Evolutionary conservation across 2,888 invertebrate genomes (phyloP).

Genomic region (Sminthurinus aureus): DNA sequence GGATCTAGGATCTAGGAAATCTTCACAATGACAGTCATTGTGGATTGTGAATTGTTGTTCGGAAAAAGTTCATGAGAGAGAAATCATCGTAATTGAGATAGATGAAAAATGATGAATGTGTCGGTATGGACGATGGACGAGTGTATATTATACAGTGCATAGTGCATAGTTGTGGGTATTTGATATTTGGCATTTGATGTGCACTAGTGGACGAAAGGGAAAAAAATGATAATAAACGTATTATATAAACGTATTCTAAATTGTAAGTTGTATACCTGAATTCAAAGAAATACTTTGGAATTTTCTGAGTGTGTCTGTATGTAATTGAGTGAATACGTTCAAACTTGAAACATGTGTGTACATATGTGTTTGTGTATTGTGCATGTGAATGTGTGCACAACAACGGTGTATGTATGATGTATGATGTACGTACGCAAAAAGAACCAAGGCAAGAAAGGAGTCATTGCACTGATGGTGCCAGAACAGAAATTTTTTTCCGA

Average conservation of each 20-base stretch:
- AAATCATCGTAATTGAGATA: too few species aligned
- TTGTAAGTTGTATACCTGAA: not conserved
- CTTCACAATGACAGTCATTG: constrained; percentile 35
- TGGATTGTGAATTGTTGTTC: not conserved
- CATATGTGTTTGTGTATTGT: not conserved
- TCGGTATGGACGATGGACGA: not conserved
- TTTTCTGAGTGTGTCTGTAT: constrained; percentile 17
- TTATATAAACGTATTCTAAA: not conserved
- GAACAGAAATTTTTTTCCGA: constrained; percentile 50
- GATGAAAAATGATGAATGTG: too few species aligned
- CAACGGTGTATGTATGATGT: not conserved
- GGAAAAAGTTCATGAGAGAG: too few species aligned
- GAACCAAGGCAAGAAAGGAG: constrained; percentile 41
- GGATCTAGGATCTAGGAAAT: not conserved
- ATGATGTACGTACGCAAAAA: not conserved
- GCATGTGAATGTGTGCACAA: not conserved
- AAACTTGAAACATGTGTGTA: not conserved
- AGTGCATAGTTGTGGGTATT: not conserved
- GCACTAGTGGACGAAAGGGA: not conserved
- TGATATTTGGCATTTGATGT: not conserved
- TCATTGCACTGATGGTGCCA: constrained; percentile 60
- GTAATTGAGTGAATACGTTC: constrained; percentile 16
- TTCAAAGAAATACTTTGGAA: not conserved
- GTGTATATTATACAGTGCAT: not conserved
- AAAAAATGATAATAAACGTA: not conserved